Evolutionary conservation across 2,888 invertebrate genomes (phyloP).

Genomic region (Mamestra brassicae): DNA sequence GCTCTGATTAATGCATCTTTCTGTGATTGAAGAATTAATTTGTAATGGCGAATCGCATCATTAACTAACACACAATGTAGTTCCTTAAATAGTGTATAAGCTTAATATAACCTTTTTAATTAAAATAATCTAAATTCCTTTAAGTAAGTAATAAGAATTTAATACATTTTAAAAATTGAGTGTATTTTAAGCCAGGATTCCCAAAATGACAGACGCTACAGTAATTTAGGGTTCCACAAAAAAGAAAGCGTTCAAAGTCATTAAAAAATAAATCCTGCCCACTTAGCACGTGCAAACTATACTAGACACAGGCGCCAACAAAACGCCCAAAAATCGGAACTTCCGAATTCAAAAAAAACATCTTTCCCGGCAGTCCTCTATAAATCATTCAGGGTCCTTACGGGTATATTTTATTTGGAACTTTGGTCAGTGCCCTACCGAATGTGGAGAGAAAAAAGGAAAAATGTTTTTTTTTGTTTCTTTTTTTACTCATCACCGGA

Average conservation of each 20-base stretch:
- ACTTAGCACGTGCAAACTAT: slow-evolving; percentile 54
- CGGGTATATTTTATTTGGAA: slow-evolving; percentile 79
- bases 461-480: slow-evolving; percentile 64
- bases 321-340: slow-evolving; percentile 51
- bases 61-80: too few relatives aligned
- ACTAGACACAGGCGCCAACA: slow-evolving; percentile 60
- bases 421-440: slow-evolving; percentile 70
- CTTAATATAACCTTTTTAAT: too few relatives aligned
- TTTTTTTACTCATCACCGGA: slow-evolving; percentile 81
- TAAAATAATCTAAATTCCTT: too few relatives aligned
- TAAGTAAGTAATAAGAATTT: too few relatives aligned
- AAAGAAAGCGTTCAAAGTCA: background rate
- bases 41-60: too few relatives aligned
- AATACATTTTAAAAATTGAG: too few relatives aligned
- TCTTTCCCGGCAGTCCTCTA: slow-evolving; percentile 71
- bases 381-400: slow-evolving; percentile 84
- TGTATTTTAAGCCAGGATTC: background rate
- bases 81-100: too few relatives aligned
- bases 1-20: too few relatives aligned
- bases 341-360: slow-evolving; percentile 61
- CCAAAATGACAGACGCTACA: background rate
- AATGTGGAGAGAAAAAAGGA: slow-evolving; percentile 47
- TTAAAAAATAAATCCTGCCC: slow-evolving; percentile 6
- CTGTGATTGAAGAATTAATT: too few relatives aligned
- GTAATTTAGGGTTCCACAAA: background rate